A percentile compares a stretch with the other conserved stretches of the same genome.
Evolutionary conservation across 1,140 invertebrate species (phyloP).

Genomic region (Drosophila pandora): DNA sequence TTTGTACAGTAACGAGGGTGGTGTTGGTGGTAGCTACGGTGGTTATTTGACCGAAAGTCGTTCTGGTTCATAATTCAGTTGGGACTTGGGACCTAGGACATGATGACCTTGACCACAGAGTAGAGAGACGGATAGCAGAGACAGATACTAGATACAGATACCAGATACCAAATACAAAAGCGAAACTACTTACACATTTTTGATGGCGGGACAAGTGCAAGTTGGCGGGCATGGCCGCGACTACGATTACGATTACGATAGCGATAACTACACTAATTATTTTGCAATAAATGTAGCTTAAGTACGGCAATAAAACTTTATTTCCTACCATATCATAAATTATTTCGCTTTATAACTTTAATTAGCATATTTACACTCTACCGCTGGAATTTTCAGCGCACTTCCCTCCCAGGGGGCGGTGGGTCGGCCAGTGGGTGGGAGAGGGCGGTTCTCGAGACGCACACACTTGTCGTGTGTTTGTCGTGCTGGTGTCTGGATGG

Average conservation of each 20-base stretch:
- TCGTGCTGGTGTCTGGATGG: slow-evolving; percentile 31
- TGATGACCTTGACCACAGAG: slow-evolving; percentile 22
- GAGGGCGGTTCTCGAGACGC: slow-evolving; percentile 4
- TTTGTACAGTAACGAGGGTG: slow-evolving; percentile 83
- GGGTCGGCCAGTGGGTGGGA: neutral
- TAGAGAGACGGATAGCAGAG: neutral
- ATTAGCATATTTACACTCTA: slow-evolving; percentile 75
- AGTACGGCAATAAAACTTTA: slow-evolving; percentile 81
- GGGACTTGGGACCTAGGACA: neutral
- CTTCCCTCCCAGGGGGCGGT: neutral
- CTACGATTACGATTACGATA: slow-evolving; percentile 61
- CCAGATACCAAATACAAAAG: slow-evolving; percentile 60
- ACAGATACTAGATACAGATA: slow-evolving; percentile 15
- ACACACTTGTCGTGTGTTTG: slow-evolving; percentile 39
- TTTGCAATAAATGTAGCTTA: slow-evolving; percentile 82
- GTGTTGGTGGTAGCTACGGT: slow-evolving; percentile 67
- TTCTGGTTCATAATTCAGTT: slow-evolving; percentile 49
- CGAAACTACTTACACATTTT: slow-evolving; percentile 50
- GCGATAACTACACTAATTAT: slow-evolving; percentile 78
- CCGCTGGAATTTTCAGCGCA: slow-evolving; percentile 35
- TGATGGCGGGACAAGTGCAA: slow-evolving; percentile 68
- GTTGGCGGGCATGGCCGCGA: slow-evolving; percentile 35
- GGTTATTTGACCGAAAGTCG: slow-evolving; percentile 85
- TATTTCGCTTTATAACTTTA: slow-evolving; percentile 81
- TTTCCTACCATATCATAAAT: slow-evolving; percentile 78